Evolutionary conservation across 2,113 vertebrate species (phyloP), one percentile per base, ranked within the genome.

Genomic region (Arenaria interpres): DNA sequence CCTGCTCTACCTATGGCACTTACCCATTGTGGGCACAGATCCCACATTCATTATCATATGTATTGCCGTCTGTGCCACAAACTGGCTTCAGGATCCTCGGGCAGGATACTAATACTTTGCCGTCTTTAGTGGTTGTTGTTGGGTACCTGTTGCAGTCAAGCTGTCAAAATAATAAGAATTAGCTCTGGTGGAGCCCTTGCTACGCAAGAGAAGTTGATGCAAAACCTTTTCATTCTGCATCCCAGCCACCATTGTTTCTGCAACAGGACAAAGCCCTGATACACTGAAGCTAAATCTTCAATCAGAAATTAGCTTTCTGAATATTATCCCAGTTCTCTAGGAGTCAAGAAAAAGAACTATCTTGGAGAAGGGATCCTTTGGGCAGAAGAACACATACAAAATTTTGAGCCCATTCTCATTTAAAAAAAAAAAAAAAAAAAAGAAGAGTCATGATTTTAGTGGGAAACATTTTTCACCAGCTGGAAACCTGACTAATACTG

Each of bases 1-100:
- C 43, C 46, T 17, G 2, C 30, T 32, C n/a, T 20, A 14, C 0
- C 20, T 7, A 4, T 0, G 50, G 69, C 73, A 95, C 97, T 93
- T 90, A 97, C 96, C 2, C 1, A 11, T 97, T 97, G 71, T 95
- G 69, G 80, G 89, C 72, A 30, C 96, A 97, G 84, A 97, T 77
- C 19, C 1, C 10, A 7, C 97, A 97, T 53, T 97, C 96, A 2
- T 96, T 97, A 30, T 77, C 39, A 12, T 97, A 97, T 0, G 96
- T 97, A 88, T 13, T 2, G 15, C 48, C 96, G 19, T 97, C 96
- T 27, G 96, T 96, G 93, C 97, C 97, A 0, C 97, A 97, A 7
- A 97, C 71, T 1, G 96, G 96, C 2, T 8, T 64, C 78, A 57
- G 56, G 39, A 22, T 50, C 82, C 76, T 93, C 1, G 92, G 37